These are phyloP conservation scores for Seriola dumerili DNA, from an alignment of 2,113 vertebrate genomes.

Conservation along the genomic window DNA sequence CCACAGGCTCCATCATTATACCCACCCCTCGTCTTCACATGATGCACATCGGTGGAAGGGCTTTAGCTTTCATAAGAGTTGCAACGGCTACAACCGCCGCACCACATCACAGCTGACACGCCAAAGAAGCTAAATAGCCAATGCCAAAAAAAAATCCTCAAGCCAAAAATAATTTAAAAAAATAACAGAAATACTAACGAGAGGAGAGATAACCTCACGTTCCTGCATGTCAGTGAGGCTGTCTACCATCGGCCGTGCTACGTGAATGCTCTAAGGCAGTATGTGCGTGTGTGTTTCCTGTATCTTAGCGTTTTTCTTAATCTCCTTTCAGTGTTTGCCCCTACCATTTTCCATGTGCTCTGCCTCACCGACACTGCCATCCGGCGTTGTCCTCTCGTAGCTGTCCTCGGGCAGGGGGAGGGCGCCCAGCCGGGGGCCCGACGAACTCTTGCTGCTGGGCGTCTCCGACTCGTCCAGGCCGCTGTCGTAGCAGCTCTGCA, in stretches of 20 bases:
- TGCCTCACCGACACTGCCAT: constrained; percentile 99
- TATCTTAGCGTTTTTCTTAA: constrained; percentile 65
- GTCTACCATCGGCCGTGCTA: constrained; percentile 36
- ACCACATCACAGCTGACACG: constrained; percentile 25
- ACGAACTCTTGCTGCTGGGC: constrained; percentile 99
- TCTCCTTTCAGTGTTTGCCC: constrained; percentile 92
- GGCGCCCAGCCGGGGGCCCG: constrained; percentile 98
- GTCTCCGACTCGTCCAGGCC: constrained; percentile 99
- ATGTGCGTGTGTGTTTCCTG: constrained; percentile 72
- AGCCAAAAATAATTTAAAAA: neutral
- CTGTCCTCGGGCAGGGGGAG: constrained; percentile 99
- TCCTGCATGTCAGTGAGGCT: constrained; percentile 52
- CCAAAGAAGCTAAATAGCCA: neutral
- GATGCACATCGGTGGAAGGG: constrained; percentile 16
- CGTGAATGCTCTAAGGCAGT: constrained; percentile 46
- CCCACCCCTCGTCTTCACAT: constrained; percentile 36
- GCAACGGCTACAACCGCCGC: constrained; percentile 11
- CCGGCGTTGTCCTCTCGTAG: constrained; percentile 99
- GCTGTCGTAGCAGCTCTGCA: constrained; percentile 99
- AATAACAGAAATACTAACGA: neutral
- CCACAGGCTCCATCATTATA: constrained; percentile 32
- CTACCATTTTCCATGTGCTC: constrained; percentile 99
- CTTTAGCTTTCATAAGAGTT: constrained; percentile 37
- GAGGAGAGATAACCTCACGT: constrained; percentile 17
- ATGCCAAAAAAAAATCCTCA: neutral